phyloP scores from a whole-genome alignment of 64 coral and sea anemone species.

The Hydrozoanthus tunicans region DNA sequence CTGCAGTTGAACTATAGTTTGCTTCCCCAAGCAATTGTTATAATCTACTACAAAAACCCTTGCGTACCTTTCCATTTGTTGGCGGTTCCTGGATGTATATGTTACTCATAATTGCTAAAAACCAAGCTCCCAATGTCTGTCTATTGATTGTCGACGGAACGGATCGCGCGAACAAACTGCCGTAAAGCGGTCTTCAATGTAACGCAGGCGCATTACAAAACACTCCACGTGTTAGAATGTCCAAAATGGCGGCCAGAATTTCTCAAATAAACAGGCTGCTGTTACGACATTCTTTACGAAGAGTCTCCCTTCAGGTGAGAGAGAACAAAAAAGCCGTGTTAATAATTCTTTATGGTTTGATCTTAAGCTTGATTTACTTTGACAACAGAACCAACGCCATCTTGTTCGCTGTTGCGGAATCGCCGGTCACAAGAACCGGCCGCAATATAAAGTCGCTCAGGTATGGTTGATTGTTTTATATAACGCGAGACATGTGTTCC shows the following conservation, averaged over 20 bases:
- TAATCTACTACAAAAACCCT: neutral
- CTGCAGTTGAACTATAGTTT: neutral
- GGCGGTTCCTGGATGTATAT: slow-evolving; percentile 99
- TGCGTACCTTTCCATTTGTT: slow-evolving; percentile 94
- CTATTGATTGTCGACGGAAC: too few relatives aligned
- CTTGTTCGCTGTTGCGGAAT: slow-evolving; percentile 1
- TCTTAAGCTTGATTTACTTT: neutral
- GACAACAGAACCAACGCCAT: neutral
- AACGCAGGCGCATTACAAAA: neutral
- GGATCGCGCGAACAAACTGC: neutral
- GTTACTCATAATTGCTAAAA: slow-evolving; percentile 75
- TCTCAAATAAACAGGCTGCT: slow-evolving; percentile 34
- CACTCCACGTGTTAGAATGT: slow-evolving; percentile 35
- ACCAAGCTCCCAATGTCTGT: neutral
- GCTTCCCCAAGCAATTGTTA: too few relatives aligned
- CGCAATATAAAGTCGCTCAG: neutral
- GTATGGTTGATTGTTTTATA: neutral
- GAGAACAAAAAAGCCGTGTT: neutral
- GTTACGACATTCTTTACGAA: slow-evolving; percentile 33
- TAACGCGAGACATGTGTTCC: too few relatives aligned
- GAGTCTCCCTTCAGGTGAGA: slow-evolving; percentile 9
- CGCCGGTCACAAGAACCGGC: neutral
- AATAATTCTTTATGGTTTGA: neutral
- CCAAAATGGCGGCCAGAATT: slow-evolving; percentile 57
- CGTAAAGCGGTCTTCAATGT: neutral